Evolutionary conservation across 2,888 invertebrate species (phyloP), one percentile per base, ranked within the genome.

Genomic region (Pyralis farinalis): DNA sequence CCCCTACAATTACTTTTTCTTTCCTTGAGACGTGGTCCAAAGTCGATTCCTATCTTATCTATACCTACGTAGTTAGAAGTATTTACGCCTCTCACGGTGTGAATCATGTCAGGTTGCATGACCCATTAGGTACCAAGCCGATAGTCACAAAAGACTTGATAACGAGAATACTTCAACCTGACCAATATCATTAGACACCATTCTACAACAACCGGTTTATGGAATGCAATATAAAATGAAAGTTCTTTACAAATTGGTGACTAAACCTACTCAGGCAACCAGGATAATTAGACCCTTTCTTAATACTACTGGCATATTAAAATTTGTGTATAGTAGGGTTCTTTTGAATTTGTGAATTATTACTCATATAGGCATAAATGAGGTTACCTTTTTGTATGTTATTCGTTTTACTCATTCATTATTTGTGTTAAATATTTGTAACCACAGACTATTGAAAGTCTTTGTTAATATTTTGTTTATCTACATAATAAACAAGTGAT

Each of bases 51-150:
- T 25, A 25, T 25, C 25, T 25, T 25, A 25, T 25, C 25, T 25
- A 31, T 38, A 32, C 32, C 38, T 27, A n/a, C n/a, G n/a, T n/a
- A n/a, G n/a, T n/a, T n/a, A 10, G 7, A 34, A 32, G 27, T 38
- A 31, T n/a, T n/a, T n/a, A n/a, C 47, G 37, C 36, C 34, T 37
- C 27, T 20, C 16, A 22, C 28, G 3, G 31, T 27, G 45, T 48
- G 48, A 48, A 48, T 48, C 45, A 48, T 41, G 37, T 34, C 45
- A 39, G 39, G 34, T 36, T 28, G 12, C 37, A 42, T 40, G 42
- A 43, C 48, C 45, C 43, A 37, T 44, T 35, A 40, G 29, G 40
- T 46, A 40, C 37, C 33, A 44, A 44, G 42, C 39, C 32, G 45
- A 48, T 47, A 44, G 43, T 28, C 33, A 27, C 20, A 27, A 11